Conservation (phyloP, 2,113 vertebrate genomes). For the Spermophilus dauricus region DNA sequence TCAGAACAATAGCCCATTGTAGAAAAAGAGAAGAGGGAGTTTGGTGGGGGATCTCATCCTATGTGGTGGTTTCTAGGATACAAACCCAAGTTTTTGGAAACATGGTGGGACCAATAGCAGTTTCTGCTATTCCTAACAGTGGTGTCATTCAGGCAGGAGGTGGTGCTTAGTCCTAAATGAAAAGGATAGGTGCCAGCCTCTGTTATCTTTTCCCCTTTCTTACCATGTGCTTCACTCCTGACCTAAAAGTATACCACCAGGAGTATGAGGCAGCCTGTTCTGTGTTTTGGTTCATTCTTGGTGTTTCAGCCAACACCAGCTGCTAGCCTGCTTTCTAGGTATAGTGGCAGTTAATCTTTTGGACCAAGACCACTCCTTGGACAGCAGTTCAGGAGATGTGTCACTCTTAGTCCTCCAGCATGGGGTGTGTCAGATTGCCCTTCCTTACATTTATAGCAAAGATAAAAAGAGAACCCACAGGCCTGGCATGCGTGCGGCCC, state of each 20-base stretch:
- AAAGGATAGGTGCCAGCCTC: background rate
- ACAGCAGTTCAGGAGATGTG: background rate
- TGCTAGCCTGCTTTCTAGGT: background rate
- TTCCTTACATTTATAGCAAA: conserved; percentile 30
- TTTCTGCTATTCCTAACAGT: background rate
- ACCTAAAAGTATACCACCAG: background rate
- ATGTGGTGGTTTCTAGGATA: background rate
- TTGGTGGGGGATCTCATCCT: background rate
- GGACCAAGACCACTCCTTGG: background rate
- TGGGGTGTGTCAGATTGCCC: background rate
- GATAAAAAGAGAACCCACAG: no score
- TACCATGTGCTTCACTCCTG: background rate
- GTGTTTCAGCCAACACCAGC: background rate
- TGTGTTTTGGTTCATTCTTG: background rate
- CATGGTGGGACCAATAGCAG: background rate
- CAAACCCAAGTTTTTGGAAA: conserved; percentile 31
- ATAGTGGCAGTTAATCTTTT: conserved; percentile 20
- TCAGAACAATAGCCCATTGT: background rate
- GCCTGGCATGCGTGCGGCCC: no score
- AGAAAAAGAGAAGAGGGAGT: conserved; percentile 18
- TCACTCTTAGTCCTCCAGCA: background rate
- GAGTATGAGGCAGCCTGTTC: background rate
- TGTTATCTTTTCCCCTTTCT: background rate
- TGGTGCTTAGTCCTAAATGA: background rate
- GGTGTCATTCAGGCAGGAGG: background rate